Evolutionary conservation across 2,797 vertebrate genomes (phyloP).

Genomic region (Ficedula albicollis): DNA sequence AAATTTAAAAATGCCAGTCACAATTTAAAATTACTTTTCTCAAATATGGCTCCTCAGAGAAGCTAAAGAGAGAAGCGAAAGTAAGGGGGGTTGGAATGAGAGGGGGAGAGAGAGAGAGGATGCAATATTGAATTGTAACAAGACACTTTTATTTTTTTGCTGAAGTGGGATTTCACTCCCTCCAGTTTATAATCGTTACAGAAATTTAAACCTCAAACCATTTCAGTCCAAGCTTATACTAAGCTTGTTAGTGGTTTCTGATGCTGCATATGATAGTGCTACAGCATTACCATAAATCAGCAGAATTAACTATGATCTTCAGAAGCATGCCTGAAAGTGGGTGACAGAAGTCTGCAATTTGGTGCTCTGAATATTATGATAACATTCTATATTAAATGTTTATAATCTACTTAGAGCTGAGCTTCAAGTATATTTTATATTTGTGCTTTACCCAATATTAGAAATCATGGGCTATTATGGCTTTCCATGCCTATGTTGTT

Average conservation of each 20-base stretch:
- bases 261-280: slow-evolving; percentile 91
- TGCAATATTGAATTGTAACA: slow-evolving; percentile 68
- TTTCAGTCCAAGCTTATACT: slow-evolving; percentile 98
- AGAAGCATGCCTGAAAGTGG: slow-evolving; percentile 91
- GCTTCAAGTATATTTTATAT: slow-evolving; percentile 96
- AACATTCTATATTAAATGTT: slow-evolving; percentile 99
- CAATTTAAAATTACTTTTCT: slow-evolving; percentile 75
- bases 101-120: slow-evolving; percentile 63
- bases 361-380: slow-evolving; percentile 98
- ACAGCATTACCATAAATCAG: slow-evolving; percentile 98
- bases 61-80: slow-evolving; percentile 64
- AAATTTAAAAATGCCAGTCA: slow-evolving; percentile 71
- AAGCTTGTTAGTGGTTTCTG: slow-evolving; percentile 99
- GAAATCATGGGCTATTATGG: slow-evolving; percentile 73
- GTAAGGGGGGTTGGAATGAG: slow-evolving; percentile 44
- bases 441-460: slow-evolving; percentile 87
- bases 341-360: slow-evolving; percentile 97
- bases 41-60: slow-evolving; percentile 65
- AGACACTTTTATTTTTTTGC: slow-evolving; percentile 81
- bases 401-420: slow-evolving; percentile 98
- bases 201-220: slow-evolving; percentile 99
- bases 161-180: slow-evolving; percentile 96
- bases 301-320: slow-evolving; percentile 99
- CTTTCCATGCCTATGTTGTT: slow-evolving; percentile 64
- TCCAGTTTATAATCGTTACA: slow-evolving; percentile 93